phyloP scores from a whole-genome alignment of 2,113 vertebrate species.

The Alethe castanea region DNA sequence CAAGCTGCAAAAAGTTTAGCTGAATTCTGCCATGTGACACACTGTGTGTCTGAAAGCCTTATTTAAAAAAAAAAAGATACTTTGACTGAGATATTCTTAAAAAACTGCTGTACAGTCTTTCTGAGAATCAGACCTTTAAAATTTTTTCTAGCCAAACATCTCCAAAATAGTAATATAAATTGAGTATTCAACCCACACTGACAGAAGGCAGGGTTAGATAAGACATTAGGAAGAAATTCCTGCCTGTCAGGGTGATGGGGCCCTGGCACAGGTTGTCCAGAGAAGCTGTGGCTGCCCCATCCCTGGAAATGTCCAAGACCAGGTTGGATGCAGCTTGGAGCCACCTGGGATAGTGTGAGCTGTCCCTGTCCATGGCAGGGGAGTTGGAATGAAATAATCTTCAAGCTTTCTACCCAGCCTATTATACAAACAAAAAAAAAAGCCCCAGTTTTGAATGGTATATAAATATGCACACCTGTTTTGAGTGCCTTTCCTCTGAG shows the following conservation, averaged over 20 bases:
- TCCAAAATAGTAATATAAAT: neutral
- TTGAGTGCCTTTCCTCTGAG: neutral
- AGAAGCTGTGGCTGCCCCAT: neutral
- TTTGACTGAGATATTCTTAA: neutral
- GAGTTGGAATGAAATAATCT: neutral
- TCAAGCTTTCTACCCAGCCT: too few species aligned
- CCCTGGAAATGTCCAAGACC: neutral
- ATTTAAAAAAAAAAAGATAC: too few species aligned
- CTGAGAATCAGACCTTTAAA: neutral
- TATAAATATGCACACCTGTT: neutral
- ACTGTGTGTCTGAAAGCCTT: fast-evolving
- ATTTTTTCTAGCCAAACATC: neutral
- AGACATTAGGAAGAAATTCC: neutral
- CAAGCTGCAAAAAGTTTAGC: neutral
- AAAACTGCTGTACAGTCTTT: neutral
- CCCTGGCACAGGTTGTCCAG: neutral
- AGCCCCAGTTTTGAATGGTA: fast-evolving
- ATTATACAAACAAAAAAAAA: neutral
- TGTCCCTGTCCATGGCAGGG: neutral
- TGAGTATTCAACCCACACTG: neutral
- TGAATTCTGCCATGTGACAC: neutral
- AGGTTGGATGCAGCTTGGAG: fast-evolving
- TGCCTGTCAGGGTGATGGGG: neutral
- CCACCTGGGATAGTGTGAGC: fast-evolving
- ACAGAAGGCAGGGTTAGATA: neutral